These are phyloP conservation scores for Pyralis farinalis DNA, from an alignment of 2,888 invertebrate species.

Conservation along the genomic window DNA sequence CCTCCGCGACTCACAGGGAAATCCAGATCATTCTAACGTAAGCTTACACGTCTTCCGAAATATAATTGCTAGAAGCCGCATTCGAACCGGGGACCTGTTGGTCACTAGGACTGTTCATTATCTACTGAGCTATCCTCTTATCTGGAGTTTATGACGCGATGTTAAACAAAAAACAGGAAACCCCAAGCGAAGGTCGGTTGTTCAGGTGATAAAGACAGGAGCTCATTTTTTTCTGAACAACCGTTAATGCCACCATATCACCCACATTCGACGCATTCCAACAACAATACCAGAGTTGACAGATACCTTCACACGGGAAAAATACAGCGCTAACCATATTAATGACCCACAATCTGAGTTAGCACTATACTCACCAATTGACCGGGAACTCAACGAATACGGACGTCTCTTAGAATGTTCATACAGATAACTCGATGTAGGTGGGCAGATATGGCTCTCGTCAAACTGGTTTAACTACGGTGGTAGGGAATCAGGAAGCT, in stretches of 20 bases:
- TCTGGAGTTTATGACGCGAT: too few species aligned
- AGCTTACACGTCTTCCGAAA: too few species aligned
- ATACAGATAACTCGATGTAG: not conserved
- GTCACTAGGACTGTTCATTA: too few species aligned
- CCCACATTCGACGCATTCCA: not conserved
- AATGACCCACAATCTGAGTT: constrained; percentile 51
- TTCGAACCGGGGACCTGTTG: too few species aligned
- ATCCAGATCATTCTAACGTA: too few species aligned
- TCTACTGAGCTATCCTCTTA: too few species aligned
- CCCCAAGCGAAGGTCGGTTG: too few species aligned
- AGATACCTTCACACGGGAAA: constrained; percentile 64
- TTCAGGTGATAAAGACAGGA: too few species aligned
- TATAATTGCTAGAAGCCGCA: too few species aligned
- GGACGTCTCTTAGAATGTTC: not conserved
- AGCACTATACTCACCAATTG: constrained; percentile 36
- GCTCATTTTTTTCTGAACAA: too few species aligned
- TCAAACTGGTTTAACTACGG: constrained; percentile 24
- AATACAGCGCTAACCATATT: constrained; percentile 61
- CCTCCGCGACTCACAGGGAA: too few species aligned
- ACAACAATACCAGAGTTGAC: constrained; percentile 15
- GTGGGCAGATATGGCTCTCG: constrained; percentile 18
- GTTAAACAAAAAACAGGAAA: too few species aligned
- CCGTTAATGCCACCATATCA: not conserved
- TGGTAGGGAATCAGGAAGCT: constrained; percentile 23
- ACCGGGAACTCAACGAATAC: constrained; percentile 8